A percentile compares a stretch with the other conserved stretches of the same genome.
These are phyloP conservation scores for Cephus cinctus DNA, from an alignment of 1,140 invertebrate genomes.

Conservation along the genomic window DNA sequence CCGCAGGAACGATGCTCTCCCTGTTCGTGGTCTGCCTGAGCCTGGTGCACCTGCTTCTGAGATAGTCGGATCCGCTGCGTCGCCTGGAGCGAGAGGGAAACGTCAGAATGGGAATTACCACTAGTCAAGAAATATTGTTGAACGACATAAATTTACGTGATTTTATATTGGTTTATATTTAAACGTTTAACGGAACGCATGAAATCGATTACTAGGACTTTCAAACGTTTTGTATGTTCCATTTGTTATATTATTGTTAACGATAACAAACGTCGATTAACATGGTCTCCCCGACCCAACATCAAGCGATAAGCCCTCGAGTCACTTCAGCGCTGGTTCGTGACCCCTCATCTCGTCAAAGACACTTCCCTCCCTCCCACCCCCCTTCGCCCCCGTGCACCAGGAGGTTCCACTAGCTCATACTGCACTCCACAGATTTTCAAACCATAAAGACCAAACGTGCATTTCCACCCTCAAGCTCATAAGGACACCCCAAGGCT, in stretches of 20 bases:
- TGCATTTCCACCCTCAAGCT: too few relatives aligned
- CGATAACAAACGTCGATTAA: constrained; percentile 6
- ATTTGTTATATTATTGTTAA: constrained; percentile 12
- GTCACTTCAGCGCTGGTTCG: too few relatives aligned
- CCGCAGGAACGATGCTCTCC: constrained; percentile 14
- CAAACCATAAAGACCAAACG: too few relatives aligned
- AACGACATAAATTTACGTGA: constrained; percentile 8
- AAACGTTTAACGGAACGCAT: neutral
- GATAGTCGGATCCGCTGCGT: constrained; percentile 36
- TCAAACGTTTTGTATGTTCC: constrained; percentile 9
- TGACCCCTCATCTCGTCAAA: too few relatives aligned
- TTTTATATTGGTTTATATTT: constrained; percentile 12
- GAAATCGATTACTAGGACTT: neutral
- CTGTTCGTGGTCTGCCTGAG: constrained; percentile 27
- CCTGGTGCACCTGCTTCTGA: constrained; percentile 33
- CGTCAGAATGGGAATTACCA: constrained; percentile 29
- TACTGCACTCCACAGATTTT: too few relatives aligned
- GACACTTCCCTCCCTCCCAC: too few relatives aligned
- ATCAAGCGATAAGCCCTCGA: neutral
- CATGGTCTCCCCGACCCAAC: constrained; percentile 2
- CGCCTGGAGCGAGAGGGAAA: constrained; percentile 16
- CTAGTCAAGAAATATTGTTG: constrained; percentile 27
- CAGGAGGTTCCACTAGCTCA: too few relatives aligned
- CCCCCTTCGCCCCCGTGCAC: too few relatives aligned
- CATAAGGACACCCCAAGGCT: too few relatives aligned